Base-by-base conservation (phyloP, 2,797 vertebrate genomes). In the Hephaestus fuliginosus region DNA sequence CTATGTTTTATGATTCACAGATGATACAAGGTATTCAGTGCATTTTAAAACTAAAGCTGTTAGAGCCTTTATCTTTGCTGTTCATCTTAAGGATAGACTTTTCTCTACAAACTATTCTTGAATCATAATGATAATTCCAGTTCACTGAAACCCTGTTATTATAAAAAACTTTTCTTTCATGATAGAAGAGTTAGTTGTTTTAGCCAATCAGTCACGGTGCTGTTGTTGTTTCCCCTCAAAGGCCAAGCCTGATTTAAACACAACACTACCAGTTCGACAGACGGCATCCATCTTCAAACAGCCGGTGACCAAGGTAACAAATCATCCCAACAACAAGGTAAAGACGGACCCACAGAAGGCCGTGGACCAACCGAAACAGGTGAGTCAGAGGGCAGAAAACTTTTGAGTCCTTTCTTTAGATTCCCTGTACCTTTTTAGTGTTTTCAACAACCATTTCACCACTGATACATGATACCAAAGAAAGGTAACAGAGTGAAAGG, bases 221-320 rank as follows among this genome's bases (percentile, higher is more conserved):
- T 62, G 13, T 80, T 68, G 65, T 83, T 33, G 30, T 33, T 33
- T 70, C 70, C 44, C 76, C 22, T 74, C 79, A 1, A 88, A 99
- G 98, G 95, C 96, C 70, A 99, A 99, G 83, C 98, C 97, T 25
- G 98, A 99, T 88, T 87, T 99, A 88, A 99, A 99, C 91, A 99
- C 98, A 0, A 97, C 98, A 2, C 95, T 99, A 73, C 98, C 98
- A 0, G 98, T 99, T 74, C 93, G 98, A 78, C 98, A 99, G 94
- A 99, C 98, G 0, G 98, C 98, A 0, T 99, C 98, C 78, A 99
- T 99, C 90, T 99, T 99, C 88, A 99, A 99, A 80, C 98, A 99
- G 55, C 98, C 98, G 0, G 98, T 99, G 82, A 99, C 98, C 62
- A 99, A 99, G 93, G 97, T 99, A 80, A 99, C 98, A 49, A 99